Evolutionary conservation across 1,140 invertebrate species (phyloP).

Genomic region (Trachymyrmex septentrionalis): DNA sequence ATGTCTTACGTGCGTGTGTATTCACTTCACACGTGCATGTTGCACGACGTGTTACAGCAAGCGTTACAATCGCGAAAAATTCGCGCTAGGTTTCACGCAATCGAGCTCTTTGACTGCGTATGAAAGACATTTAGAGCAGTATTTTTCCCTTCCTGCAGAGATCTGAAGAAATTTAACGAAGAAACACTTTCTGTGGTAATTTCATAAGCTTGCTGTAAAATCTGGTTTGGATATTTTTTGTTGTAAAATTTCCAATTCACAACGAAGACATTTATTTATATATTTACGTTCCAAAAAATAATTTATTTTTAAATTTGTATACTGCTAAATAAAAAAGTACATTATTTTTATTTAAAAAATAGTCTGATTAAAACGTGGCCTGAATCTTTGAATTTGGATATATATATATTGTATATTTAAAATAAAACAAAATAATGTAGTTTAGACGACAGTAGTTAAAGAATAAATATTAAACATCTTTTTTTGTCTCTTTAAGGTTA

Average conservation of each 20-base stretch:
- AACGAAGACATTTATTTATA: background rate
- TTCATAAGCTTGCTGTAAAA: background rate
- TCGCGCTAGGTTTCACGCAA: slow-evolving; percentile 79
- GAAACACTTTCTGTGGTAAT: background rate
- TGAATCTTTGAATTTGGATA: background rate
- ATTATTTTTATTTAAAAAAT: background rate
- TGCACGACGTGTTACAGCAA: slow-evolving; percentile 5
- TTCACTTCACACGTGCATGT: slow-evolving; percentile 29
- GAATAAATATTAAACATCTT: background rate
- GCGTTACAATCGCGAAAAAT: slow-evolving; percentile 74
- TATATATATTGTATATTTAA: background rate
- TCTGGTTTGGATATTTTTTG: background rate
- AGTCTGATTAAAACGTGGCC: background rate
- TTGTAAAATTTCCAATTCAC: background rate
- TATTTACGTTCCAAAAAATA: background rate
- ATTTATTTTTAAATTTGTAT: background rate
- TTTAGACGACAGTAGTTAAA: background rate
- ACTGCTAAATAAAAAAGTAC: background rate
- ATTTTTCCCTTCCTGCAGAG: background rate
- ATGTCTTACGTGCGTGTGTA: slow-evolving; percentile 54
- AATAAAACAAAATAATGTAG: background rate
- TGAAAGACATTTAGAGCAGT: background rate
- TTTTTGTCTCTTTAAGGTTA: slow-evolving; percentile 19
- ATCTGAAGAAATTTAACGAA: slow-evolving; percentile 2
- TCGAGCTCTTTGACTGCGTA: slow-evolving; percentile 80